Conservation (phyloP, 2,113 vertebrate genomes). For the Hippoglossus stenolepis region DNA sequence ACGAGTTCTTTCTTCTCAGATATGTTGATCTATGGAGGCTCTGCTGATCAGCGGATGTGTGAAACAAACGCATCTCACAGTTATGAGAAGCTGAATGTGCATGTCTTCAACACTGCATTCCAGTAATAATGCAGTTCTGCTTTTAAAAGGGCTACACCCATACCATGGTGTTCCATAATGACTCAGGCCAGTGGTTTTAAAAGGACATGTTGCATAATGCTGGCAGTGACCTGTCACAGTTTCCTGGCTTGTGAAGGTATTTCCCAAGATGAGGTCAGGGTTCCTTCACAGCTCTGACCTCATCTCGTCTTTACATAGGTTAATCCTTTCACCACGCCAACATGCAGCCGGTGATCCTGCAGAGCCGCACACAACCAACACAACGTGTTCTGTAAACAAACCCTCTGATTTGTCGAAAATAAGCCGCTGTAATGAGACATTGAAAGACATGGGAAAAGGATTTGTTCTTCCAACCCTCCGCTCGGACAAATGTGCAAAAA, state of each 20-base stretch:
- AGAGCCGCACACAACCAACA: background rate
- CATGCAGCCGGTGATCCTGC: slow-evolving; percentile 24
- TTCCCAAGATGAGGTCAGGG: slow-evolving; percentile 76
- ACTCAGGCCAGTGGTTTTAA: slow-evolving; percentile 49
- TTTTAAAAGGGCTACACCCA: slow-evolving; percentile 43
- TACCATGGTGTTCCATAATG: slow-evolving; percentile 30
- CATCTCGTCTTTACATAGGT: slow-evolving; percentile 32
- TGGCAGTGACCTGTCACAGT: slow-evolving; percentile 59
- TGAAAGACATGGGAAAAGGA: slow-evolving; percentile 23
- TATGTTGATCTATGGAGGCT: background rate
- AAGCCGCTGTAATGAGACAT: background rate
- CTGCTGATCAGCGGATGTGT: background rate
- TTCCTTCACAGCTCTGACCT: background rate
- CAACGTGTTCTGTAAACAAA: slow-evolving; percentile 6
- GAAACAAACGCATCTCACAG: background rate
- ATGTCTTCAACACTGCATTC: slow-evolving; percentile 16
- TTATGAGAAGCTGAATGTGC: background rate
- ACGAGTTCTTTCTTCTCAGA: background rate
- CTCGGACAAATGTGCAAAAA: slow-evolving; percentile 4
- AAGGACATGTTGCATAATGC: slow-evolving; percentile 54
- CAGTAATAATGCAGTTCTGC: slow-evolving; percentile 4
- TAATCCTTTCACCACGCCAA: slow-evolving; percentile 52
- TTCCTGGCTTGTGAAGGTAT: slow-evolving; percentile 72
- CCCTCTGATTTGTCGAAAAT: background rate
- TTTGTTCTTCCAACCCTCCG: background rate